These are phyloP conservation scores for Seriola dumerili DNA, from an alignment of 2,113 vertebrate genomes.

Conservation along the genomic window DNA sequence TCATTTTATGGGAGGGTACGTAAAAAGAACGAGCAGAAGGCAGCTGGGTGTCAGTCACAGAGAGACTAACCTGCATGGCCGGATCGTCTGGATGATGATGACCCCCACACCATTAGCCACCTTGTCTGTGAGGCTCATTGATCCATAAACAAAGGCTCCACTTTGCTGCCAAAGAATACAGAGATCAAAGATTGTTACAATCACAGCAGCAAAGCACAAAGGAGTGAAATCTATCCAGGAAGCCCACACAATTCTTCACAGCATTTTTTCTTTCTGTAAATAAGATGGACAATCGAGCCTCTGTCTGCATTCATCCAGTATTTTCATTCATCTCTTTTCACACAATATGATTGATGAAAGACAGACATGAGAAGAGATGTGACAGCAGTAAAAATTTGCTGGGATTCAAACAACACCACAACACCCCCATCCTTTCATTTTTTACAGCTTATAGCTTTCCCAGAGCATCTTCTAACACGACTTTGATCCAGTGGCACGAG, in stretches of 20 bases:
- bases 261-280: not conserved
- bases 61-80: conserved; percentile 88
- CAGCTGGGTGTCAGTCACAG: not conserved
- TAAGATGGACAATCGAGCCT: not conserved
- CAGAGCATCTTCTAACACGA: not conserved
- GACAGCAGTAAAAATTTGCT: conserved; percentile 1
- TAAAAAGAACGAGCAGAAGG: not conserved
- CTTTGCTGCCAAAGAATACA: conserved; percentile 84
- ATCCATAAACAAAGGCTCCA: conserved; percentile 90
- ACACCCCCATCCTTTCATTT: not conserved
- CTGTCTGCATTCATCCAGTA: not conserved
- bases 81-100: conserved; percentile 87
- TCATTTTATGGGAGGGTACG: not conserved
- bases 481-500: not conserved
- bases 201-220: not conserved
- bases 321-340: not conserved
- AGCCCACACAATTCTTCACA: no score
- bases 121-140: conserved; percentile 94
- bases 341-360: not conserved
- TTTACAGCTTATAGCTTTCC: not conserved
- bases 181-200: not conserved
- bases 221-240: not conserved
- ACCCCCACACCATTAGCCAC: conserved; percentile 90
- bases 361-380: conserved; percentile 2
- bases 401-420: not conserved